These are phyloP conservation scores for Scaptomyza caliginosa DNA, from an alignment of 2,888 invertebrate species.

Conservation along the genomic window DNA sequence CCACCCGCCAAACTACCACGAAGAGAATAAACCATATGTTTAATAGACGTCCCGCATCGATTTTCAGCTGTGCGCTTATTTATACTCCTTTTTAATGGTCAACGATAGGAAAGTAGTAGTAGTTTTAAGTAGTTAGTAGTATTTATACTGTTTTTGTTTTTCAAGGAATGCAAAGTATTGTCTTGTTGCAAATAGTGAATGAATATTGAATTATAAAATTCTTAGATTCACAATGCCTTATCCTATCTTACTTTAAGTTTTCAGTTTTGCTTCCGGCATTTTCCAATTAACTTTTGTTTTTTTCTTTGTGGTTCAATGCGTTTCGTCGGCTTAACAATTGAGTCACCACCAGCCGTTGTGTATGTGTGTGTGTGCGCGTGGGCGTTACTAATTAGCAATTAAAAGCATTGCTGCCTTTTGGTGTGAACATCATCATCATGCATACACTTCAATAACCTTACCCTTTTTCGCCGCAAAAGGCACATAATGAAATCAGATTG, in stretches of 20 bases:
- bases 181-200: too few relatives aligned
- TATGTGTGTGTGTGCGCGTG: conserved; percentile 18
- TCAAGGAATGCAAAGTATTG: too few relatives aligned
- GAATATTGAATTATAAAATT: too few relatives aligned
- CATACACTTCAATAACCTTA: not conserved
- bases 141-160: too few relatives aligned
- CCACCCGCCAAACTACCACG: conserved; percentile 28
- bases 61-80: conserved; percentile 40
- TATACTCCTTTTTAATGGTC: not conserved
- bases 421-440: conserved; percentile 50
- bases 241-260: not conserved
- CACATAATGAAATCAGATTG: not conserved
- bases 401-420: conserved; percentile 49
- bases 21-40: conserved; percentile 51
- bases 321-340: conserved; percentile 51
- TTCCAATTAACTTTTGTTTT: not conserved
- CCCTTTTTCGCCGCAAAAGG: not conserved
- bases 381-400: conserved; percentile 76
- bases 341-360: conserved; percentile 55
- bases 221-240: too few relatives aligned
- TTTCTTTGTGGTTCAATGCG: conserved; percentile 2
- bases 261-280: not conserved
- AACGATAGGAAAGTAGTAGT: too few relatives aligned
- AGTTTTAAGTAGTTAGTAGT: not conserved
- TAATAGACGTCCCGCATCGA: conserved; percentile 40